phyloP scores from a whole-genome alignment of 2,888 invertebrate genomes.

The Xestobium rufovillosum region DNA sequence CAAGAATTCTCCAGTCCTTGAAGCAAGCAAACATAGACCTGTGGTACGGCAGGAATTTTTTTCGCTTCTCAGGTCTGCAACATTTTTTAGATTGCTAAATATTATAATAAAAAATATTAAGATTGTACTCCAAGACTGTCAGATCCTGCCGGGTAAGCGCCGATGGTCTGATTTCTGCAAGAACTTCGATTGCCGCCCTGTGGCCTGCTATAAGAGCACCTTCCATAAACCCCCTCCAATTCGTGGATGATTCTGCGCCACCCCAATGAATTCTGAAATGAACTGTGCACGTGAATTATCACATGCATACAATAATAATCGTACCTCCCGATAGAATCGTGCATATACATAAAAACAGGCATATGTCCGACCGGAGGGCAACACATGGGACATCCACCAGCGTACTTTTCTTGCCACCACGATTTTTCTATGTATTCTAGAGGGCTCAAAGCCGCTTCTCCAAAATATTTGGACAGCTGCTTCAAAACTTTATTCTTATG shows the following conservation, averaged over 20 bases:
- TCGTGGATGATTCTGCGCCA: constrained; percentile 31
- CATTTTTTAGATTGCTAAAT: constrained; percentile 5
- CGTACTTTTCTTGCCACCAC: too few relatives aligned
- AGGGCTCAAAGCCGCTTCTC: constrained; percentile 27
- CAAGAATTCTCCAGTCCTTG: constrained; percentile 7
- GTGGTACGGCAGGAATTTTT: too few relatives aligned
- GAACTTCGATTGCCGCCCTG: constrained; percentile 30
- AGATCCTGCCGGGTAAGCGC: constrained; percentile 24
- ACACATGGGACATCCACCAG: too few relatives aligned
- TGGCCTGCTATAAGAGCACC: constrained; percentile 33
- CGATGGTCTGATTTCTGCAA: constrained; percentile 31
- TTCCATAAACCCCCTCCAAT: constrained; percentile 33
- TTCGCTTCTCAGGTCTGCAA: too few relatives aligned
- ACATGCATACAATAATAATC: neutral
- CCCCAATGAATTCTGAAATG: constrained; percentile 33
- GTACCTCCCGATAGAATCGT: too few relatives aligned
- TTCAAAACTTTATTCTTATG: constrained; percentile 24
- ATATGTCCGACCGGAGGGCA: too few relatives aligned
- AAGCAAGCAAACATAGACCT: constrained; percentile 5
- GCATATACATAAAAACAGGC: too few relatives aligned
- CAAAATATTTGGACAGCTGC: constrained; percentile 29
- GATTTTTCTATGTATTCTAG: constrained; percentile 25
- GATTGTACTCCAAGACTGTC: constrained; percentile 20
- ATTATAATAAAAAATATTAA: neutral
- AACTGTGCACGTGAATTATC: neutral